Evolutionary conservation across 2,888 invertebrate genomes (phyloP), one percentile per base, ranked within the genome.

Genomic region (Phaedon cochleariae): DNA sequence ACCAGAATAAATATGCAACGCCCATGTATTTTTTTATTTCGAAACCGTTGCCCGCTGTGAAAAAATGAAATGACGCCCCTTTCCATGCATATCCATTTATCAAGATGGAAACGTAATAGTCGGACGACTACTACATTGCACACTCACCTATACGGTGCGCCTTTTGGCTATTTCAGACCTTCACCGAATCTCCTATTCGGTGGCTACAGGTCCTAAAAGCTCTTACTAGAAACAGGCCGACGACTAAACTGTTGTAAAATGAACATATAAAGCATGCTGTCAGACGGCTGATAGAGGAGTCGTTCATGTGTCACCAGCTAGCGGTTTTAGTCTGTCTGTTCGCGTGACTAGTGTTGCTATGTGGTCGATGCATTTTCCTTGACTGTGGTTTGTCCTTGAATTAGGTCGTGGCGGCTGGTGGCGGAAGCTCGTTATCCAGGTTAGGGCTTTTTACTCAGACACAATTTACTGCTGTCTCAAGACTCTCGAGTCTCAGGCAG

Each of bases 161-260:
- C 10, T 75, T 76, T 74, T 76, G 80, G 80, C 81, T 75, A 82
- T 81, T 81, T 77, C 65, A 69, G 67, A 31, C 67, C 68, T 71
- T 66, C 78, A 76, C 70, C 78, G 79, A 79, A 78, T 48, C 67
- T 62, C 59, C 59, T 54, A 62, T 62, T 62, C 62, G 55, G 29
- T 31, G 62, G 68, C 54, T 64, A 58, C 58, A 73, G 80, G 75
- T 79, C 77, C 79, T 80, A 80, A 82, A 75, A 82, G 73, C 79
- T 77, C 76, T 74, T 73, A 76, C 74, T 71, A 73, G 72, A 73
- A 76, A 70, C 74, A 74, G 76, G 69, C 76, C 77, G 75, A 76
- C 77, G 73, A 79, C 80, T 81, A 81, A 83, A 83, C 81, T 83
- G 81, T 80, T 83, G 83, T 82, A 82, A 83, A 84, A 83, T 83